Evolutionary conservation across 2,113 vertebrate species (phyloP), one percentile per base, ranked within the genome.

Genomic region (Lipotes vexillifer): DNA sequence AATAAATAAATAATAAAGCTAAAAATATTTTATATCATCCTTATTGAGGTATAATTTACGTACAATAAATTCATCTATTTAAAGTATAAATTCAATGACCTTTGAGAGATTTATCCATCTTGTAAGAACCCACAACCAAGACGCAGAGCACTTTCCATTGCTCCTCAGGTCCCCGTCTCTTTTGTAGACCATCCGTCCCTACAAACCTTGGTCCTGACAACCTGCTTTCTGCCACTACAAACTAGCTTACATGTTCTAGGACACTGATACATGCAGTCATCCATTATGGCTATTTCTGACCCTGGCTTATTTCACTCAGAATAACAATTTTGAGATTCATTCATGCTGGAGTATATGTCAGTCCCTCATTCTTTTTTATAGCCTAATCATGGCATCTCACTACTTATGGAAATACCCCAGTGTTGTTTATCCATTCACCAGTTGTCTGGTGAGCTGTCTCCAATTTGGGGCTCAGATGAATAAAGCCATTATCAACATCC

Each of bases 401-500:
- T 21, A 7, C 14, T 31, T 10, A 21, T 0, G 10, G n/a, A 33
- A 38, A 49, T 1, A 44, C 1, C 31, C n/a, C 27, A 38, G 5
- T 23, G 33, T 41, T 49, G 11, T 20, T n/a, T 52, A 44, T 20
- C 13, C 27, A 17, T 41, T 31, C 17, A 12, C 25, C 25, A 15
- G 20, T 1, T 66, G 46, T 52, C 36, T 44, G 6, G 29, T 68
- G 33, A 41, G 41, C 12, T 61, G 7, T n/a, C 41, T 68, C 31
- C 10, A 65, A 20, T 77, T 78, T 83, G 1, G 1, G 29, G 27
- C 38, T 75, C 59, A 31, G 18, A 41, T 38, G 2, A 86, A 52
- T 25, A 68, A 15, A 33, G 31, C 2, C 21, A 21, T 36, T 52
- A 61, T 3, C 36, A 61, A 36, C 12, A 57, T 61, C 55, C 13